phyloP scores from a whole-genome alignment of 2,797 vertebrate species.

The Sebastes alutus region DNA sequence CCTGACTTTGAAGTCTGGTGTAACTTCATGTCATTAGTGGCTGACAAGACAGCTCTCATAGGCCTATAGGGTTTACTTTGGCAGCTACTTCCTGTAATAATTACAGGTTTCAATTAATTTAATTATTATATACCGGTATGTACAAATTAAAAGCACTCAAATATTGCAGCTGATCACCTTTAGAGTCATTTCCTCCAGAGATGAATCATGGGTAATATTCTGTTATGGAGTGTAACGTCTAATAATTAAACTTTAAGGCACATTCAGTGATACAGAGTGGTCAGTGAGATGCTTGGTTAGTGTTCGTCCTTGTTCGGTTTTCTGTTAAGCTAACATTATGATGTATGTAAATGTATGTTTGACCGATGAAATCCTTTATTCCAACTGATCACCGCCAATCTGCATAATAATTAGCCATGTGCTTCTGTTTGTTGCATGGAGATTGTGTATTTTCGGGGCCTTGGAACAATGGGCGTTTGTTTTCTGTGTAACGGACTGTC shows the following conservation, averaged over 20 bases:
- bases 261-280: slow-evolving; percentile 3
- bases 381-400: no score
- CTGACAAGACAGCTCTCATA: neutral
- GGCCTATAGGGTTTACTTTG: slow-evolving; percentile 8
- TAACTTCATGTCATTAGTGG: neutral
- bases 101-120: neutral
- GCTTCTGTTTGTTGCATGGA: no score
- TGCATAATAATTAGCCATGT: no score
- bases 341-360: no score
- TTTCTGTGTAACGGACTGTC: no score
- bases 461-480: no score
- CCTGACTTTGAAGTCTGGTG: neutral
- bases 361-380: no score
- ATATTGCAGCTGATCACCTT: neutral
- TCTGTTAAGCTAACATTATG: neutral
- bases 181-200: neutral
- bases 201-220: neutral
- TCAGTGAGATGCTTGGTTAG: neutral
- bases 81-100: neutral
- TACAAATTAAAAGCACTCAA: neutral
- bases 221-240: neutral
- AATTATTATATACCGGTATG: no score
- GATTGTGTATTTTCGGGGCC: no score
- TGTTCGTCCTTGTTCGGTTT: neutral
- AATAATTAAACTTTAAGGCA: slow-evolving; percentile 9